Evolutionary conservation across 2,888 invertebrate species (phyloP), one percentile per base, ranked within the genome.

Genomic region (Serripes groenlandicus): DNA sequence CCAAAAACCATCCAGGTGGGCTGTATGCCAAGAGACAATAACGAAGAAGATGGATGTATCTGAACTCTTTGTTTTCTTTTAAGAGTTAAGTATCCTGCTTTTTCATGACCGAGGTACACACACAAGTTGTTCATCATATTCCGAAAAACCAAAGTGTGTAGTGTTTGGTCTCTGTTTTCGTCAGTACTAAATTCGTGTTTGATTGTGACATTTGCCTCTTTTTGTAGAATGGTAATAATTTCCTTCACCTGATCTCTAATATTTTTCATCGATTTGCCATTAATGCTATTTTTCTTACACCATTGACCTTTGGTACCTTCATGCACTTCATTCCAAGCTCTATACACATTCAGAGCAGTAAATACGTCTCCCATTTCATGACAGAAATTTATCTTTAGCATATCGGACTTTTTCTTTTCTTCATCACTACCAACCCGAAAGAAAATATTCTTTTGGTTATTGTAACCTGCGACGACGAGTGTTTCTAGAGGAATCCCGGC

Each of bases 241-340:
- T 93, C 93, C 23, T 88, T 88, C 2, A 92, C 83, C 34, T 74
- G 85, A 21, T 92, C 92, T 32, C 88, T 78, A 5, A 90, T 90
- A 7, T 88, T 86, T 52, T 90, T 88, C 82, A 94, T 90, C 4
- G 92, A 85, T 86, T 93, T 94, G 18, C 90, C 92, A 85, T 94
- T 94, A 49, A 95, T 90, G 73, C 90, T 90, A 80, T 95, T 93
- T n/a, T 89, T 74, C 35, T 85, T 80, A 81, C 94, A 93, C 93
- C 93, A 94, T 34, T 85, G 85, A 5, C 88, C 88, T 76, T 91
- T 93, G 18, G 80, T 68, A 37, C 84, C 88, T 75, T 91, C 90
- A 9, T 88, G 86, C 28, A 91, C 72, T 15, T 77, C 56, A 34
- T 83, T 69, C 93, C 93, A 94, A 34, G 86, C 86, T 71, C 90